A percentile compares a stretch with the other conserved stretches of the same genome.
These are phyloP conservation scores for Scomber japonicus DNA, from an alignment of 2,113 vertebrate genomes.

Conservation along the genomic window DNA sequence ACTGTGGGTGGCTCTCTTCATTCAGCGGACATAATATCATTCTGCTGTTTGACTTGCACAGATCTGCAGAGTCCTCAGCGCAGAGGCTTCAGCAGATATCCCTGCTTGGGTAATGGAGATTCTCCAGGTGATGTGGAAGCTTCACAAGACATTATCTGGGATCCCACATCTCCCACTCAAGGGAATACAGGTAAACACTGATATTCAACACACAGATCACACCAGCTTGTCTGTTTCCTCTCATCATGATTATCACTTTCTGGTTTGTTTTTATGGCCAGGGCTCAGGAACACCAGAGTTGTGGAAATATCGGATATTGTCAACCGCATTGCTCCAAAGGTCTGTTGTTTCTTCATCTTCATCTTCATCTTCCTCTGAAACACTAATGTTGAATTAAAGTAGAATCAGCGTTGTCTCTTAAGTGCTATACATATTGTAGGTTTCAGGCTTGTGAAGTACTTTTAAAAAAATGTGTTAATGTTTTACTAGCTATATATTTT, in stretches of 20 bases:
- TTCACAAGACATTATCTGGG: slow-evolving; percentile 85
- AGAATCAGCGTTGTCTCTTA: background rate
- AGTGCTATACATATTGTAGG: background rate
- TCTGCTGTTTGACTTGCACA: slow-evolving; percentile 37
- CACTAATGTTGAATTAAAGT: background rate
- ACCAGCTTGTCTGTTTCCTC: background rate
- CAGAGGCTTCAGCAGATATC: slow-evolving; percentile 46
- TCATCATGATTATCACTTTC: background rate
- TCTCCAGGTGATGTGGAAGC: slow-evolving; percentile 80
- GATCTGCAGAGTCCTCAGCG: slow-evolving; percentile 75
- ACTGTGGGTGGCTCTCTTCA: background rate
- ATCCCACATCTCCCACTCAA: slow-evolving; percentile 78
- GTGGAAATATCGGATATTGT: slow-evolving; percentile 95
- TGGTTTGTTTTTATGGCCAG: slow-evolving; percentile 69
- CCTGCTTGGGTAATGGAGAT: slow-evolving; percentile 55
- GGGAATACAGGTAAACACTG: slow-evolving; percentile 50
- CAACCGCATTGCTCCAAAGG: slow-evolving; percentile 94
- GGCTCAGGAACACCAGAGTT: slow-evolving; percentile 74
- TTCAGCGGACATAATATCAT: too few species aligned
- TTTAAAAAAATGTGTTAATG: too few species aligned
- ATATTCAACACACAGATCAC: background rate
- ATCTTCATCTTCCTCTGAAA: background rate
- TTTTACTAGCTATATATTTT: too few species aligned
- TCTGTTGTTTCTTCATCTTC: slow-evolving; percentile 77
- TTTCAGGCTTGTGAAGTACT: background rate